Evolutionary conservation across 2,113 vertebrate species (phyloP).

Genomic region (Anhinga rufa): DNA sequence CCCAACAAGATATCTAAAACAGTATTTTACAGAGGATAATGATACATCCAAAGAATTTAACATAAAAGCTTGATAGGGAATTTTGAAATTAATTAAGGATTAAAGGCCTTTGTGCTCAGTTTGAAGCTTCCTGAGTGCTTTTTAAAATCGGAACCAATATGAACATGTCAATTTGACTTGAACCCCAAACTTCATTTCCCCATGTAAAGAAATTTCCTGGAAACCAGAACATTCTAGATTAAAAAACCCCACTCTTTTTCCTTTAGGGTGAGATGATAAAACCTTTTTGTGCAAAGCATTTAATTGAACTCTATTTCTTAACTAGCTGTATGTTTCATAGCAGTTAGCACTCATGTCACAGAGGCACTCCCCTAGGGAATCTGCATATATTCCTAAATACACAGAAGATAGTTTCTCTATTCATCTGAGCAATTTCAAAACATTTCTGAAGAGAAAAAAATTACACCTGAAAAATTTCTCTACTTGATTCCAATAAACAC

Average conservation of each 20-base stretch:
- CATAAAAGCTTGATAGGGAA: not conserved
- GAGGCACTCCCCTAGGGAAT: not conserved
- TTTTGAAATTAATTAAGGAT: conserved; percentile 3
- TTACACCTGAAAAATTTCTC: not conserved
- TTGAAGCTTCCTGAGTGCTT: not conserved
- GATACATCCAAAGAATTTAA: not conserved
- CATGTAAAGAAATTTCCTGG: not conserved
- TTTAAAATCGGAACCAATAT: not conserved
- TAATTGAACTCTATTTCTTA: not conserved
- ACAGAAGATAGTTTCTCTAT: not conserved
- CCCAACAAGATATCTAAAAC: not conserved
- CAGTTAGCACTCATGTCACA: not conserved
- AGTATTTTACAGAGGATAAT: not conserved
- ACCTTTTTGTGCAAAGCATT: not conserved
- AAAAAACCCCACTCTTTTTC: not conserved
- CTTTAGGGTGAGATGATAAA: not conserved
- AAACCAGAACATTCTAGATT: not conserved
- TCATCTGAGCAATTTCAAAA: not conserved
- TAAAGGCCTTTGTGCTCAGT: not conserved
- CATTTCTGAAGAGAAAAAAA: not conserved
- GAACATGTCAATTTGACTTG: not conserved
- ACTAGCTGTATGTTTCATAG: not conserved
- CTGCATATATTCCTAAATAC: not conserved
- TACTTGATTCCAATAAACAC: not conserved
- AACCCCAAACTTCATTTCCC: not conserved